Conservation (phyloP, 2,797 vertebrate species). For the Oceanodroma leucorhoa region DNA sequence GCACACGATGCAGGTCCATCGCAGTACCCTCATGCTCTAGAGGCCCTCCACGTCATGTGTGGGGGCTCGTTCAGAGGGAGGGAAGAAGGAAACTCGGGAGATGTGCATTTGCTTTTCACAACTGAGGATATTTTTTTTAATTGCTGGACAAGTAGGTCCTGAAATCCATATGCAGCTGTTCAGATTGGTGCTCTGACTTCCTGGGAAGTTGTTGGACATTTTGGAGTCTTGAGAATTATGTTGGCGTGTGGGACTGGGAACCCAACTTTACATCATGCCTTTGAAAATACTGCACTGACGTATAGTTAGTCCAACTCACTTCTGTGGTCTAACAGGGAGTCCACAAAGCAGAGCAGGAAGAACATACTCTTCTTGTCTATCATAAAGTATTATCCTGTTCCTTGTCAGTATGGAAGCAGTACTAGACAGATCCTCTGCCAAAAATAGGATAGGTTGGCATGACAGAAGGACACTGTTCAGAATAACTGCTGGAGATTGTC, state of each 20-base stretch:
- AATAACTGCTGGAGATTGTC: not conserved
- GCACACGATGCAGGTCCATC: rapidly evolving
- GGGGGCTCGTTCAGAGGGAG: rapidly evolving
- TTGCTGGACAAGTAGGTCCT: not conserved
- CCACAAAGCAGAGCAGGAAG: not conserved
- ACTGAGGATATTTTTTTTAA: not conserved
- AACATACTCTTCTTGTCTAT: not conserved
- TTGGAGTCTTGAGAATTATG: not conserved
- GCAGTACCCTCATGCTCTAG: not conserved
- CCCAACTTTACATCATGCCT: not conserved
- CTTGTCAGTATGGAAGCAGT: not conserved
- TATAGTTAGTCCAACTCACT: not conserved
- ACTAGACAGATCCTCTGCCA: not conserved
- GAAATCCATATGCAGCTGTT: not conserved
- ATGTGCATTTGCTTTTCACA: not conserved
- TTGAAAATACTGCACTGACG: not conserved
- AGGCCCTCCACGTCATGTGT: rapidly evolving
- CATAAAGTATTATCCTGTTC: not conserved
- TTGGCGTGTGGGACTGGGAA: not conserved
- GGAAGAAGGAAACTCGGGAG: not conserved
- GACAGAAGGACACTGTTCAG: not conserved
- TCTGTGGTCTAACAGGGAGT: not conserved
- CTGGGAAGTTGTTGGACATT: not conserved
- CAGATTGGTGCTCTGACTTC: not conserved
- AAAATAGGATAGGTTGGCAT: not conserved